Conservation (phyloP, 2,113 vertebrate genomes). For the Oncorhynchus nerka region DNA sequence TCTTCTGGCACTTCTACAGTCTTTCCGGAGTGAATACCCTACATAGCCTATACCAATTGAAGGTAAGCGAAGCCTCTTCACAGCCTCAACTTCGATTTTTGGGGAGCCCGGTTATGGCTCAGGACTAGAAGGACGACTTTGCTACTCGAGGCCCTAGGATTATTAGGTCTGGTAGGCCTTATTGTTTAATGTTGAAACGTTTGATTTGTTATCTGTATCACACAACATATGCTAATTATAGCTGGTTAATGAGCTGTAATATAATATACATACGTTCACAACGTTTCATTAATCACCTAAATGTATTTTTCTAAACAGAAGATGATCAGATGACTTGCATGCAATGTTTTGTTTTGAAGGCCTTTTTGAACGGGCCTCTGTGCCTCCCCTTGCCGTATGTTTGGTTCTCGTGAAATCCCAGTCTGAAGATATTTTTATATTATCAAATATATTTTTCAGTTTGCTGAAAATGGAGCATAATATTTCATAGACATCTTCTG, state of each 20-base stretch:
- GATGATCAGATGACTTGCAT: constrained; percentile 26
- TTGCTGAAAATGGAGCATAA: not conserved
- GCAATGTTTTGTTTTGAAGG: constrained; percentile 44
- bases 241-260: not conserved
- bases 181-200: constrained; percentile 6
- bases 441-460: not conserved
- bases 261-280: not conserved
- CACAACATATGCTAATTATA: not conserved
- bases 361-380: constrained; percentile 53
- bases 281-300: not conserved
- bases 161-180: constrained; percentile 54
- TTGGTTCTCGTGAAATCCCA: constrained; percentile 29
- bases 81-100: constrained; percentile 62
- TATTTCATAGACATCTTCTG: not conserved
- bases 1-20: constrained; percentile 72
- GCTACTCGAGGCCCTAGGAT: constrained; percentile 48
- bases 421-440: not conserved
- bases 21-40: constrained; percentile 74
- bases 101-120: constrained; percentile 13
- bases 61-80: constrained; percentile 67
- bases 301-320: not conserved
- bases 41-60: constrained; percentile 74
- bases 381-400: constrained; percentile 60
- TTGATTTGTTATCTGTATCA: not conserved
- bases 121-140: not conserved